Evolutionary conservation across 2,797 vertebrate species (phyloP).

Genomic region (Ispidina picta): DNA sequence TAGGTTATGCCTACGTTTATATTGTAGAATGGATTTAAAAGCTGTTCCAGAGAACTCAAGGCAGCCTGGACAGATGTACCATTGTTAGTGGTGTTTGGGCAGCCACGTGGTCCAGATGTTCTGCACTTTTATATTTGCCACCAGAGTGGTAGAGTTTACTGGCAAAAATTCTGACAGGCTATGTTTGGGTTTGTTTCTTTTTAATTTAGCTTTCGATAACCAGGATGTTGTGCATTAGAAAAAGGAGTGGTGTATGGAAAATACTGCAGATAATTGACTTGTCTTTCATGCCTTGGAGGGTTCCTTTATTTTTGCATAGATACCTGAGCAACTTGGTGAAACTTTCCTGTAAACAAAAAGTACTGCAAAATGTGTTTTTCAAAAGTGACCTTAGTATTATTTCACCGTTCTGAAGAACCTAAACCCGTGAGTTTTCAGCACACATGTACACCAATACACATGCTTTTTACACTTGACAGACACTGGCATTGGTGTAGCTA

Average conservation of each 20-base stretch:
- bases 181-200: slow-evolving; percentile 71
- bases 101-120: slow-evolving; percentile 80
- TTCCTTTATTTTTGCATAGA: slow-evolving; percentile 79
- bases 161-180: slow-evolving; percentile 77
- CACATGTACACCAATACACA: slow-evolving; percentile 60
- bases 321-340: slow-evolving; percentile 68
- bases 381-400: slow-evolving; percentile 86
- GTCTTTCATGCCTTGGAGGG: slow-evolving; percentile 78
- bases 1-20: slow-evolving; percentile 88
- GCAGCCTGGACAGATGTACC: slow-evolving; percentile 80
- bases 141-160: slow-evolving; percentile 80
- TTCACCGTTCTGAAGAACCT: slow-evolving; percentile 76
- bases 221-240: slow-evolving; percentile 81
- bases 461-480: slow-evolving; percentile 71
- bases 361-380: slow-evolving; percentile 78
- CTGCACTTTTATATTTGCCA: slow-evolving; percentile 86
- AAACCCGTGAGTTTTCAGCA: slow-evolving; percentile 67
- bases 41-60: slow-evolving; percentile 80
- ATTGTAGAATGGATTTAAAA: slow-evolving; percentile 84
- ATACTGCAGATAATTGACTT: slow-evolving; percentile 74
- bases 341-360: slow-evolving; percentile 76
- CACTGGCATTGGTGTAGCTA: slow-evolving; percentile 74
- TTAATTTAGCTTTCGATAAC: slow-evolving; percentile 76
- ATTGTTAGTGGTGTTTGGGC: slow-evolving; percentile 84
- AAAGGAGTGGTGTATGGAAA: slow-evolving; percentile 75